Base-by-base conservation (phyloP, 1,140 invertebrate genomes). In the Drosophila kohkoa region DNA sequence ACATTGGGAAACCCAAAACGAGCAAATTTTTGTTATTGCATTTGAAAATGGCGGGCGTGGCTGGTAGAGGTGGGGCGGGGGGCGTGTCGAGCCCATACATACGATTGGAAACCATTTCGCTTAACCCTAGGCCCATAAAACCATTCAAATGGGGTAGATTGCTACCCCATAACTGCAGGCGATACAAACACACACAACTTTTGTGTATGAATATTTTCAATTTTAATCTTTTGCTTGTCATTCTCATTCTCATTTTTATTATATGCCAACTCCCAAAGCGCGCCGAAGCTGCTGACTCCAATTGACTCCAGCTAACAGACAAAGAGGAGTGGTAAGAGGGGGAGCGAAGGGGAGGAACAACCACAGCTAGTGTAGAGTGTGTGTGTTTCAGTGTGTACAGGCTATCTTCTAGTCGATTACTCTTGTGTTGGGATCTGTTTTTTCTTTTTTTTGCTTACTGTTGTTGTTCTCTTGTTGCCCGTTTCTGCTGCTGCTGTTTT, bases 11-110 rank as follows among this genome's bases (percentile, higher is more conserved):
- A 66, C 82, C 68, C 80, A 83, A 87, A 87, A 77, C 80, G 66
- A 88, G 77, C 77, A 83, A 80, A 87, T 79, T 87, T 82, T 81
- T 87, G 83, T 88, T 87, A 87, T 87, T 88, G 83, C 83, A 88
- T 87, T 87, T 75, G 80, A 88, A 87, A 87, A 88, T 88, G 85
- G 70, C 80, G 80, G 83, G 83, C 83, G 83, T 87, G 77, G 73
- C 68, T 5, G 20, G 20, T 20, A 20, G 20, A 25, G 20, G 20
- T 25, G 20, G 20, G 20, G 20, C 20, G 65, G 76, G 80, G 68
- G 64, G 79, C 67, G 81, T 76, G 76, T 71, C 41, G 65, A 77
- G 67, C 74, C 85, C 83, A 87, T 83, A 71, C 85, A 89, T 73
- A 81, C 83, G 66, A 88, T 83, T 83, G 82, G 67, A 79, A 63